Evolutionary conservation across 2,113 vertebrate species (phyloP).

Genomic region (Elachura formosa): DNA sequence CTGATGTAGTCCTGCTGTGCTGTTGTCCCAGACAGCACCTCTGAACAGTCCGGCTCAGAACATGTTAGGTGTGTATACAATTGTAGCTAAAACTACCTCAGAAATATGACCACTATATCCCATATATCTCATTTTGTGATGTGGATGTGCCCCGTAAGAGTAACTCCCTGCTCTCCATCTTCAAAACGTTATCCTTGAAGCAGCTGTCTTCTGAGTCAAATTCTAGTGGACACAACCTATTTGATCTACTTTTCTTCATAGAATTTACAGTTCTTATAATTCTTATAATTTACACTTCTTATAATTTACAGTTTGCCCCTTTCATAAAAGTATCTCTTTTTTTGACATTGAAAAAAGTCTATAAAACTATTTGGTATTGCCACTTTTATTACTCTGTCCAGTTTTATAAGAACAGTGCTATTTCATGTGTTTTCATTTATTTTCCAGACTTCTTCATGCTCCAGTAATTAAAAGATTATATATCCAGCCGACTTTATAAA

Average conservation of each 20-base stretch:
- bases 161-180: not conserved
- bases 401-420: not conserved
- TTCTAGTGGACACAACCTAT: not conserved
- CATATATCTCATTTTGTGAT: not conserved
- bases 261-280: too few species aligned
- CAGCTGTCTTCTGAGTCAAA: not conserved
- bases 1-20: not conserved
- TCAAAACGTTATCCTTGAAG: not conserved
- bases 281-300: too few species aligned
- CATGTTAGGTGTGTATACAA: accelerated
- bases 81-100: not conserved
- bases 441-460: not conserved
- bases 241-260: not conserved
- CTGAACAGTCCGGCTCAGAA: not conserved
- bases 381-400: not conserved
- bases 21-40: not conserved
- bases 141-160: not conserved
- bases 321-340: not conserved
- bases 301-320: not conserved
- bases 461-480: not conserved
- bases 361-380: not conserved
- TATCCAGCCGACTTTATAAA: not conserved
- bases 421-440: not conserved
- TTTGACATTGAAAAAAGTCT: not conserved
- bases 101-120: not conserved